A percentile compares a stretch with the other conserved stretches of the same genome.
Evolutionary conservation across 2,113 vertebrate genomes (phyloP).

Genomic region (Epinephelus fuscoguttatus): DNA sequence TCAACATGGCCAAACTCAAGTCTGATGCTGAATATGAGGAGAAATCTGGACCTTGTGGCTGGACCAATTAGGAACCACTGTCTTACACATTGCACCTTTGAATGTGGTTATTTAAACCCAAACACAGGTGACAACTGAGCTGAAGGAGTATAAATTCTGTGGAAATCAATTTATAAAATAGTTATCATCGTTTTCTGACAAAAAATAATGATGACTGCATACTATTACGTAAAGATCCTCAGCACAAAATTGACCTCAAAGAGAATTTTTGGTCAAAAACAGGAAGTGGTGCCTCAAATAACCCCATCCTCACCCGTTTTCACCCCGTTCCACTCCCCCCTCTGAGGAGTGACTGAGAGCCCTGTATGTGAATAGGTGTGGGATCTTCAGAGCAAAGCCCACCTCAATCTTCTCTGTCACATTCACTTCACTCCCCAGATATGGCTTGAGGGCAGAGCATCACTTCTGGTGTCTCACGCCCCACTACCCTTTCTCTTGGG

Average conservation of each 20-base stretch:
- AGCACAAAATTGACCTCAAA: constrained; percentile 11
- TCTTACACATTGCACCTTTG: neutral
- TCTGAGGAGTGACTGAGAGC: constrained; percentile 14
- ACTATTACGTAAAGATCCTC: neutral
- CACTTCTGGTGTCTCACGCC: constrained; percentile 63
- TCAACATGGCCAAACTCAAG: no score
- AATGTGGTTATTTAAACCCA: neutral
- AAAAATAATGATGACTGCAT: neutral
- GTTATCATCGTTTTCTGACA: constrained; percentile 8
- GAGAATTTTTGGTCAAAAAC: constrained; percentile 15
- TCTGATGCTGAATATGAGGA: no score
- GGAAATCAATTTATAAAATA: constrained; percentile 9
- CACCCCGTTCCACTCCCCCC: neutral
- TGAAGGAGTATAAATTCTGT: neutral
- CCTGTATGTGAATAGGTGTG: constrained; percentile 21
- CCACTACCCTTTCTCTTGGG: constrained; percentile 51
- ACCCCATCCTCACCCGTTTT: neutral
- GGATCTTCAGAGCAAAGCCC: constrained; percentile 28
- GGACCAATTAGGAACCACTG: no score
- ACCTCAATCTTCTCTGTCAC: constrained; percentile 63
- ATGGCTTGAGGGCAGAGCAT: constrained; percentile 51
- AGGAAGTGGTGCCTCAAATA: neutral
- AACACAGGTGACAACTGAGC: no score
- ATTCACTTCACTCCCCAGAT: constrained; percentile 54
- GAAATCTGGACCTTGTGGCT: no score